phyloP scores from a whole-genome alignment of 2,888 invertebrate genomes.

The Eupithecia subumbrata region DNA sequence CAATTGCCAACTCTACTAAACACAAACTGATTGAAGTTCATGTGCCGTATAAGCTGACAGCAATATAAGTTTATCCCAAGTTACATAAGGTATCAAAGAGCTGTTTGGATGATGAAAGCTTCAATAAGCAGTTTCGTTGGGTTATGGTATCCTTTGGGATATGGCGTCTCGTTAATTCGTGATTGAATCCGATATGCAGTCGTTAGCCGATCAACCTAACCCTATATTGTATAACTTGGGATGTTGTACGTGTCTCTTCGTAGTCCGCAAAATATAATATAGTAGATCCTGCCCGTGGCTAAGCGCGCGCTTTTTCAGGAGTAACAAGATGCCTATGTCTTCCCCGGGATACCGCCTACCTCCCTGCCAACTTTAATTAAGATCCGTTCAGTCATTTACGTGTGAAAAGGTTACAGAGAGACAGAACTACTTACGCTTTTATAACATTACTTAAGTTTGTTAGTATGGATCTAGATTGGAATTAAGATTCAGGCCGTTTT shows the following conservation, averaged over 20 bases:
- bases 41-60: conserved; percentile 9
- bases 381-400: too few species aligned
- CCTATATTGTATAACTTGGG: conserved; percentile 18
- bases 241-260: conserved; percentile 7
- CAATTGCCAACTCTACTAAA: not conserved
- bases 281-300: not conserved
- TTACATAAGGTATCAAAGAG: conserved; percentile 17
- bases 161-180: conserved; percentile 40
- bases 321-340: too few species aligned
- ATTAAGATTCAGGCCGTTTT: too few species aligned
- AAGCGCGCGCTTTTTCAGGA: not conserved
- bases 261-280: too few species aligned
- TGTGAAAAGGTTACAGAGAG: too few species aligned
- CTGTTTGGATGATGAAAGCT: conserved; percentile 34
- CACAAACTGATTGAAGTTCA: conserved; percentile 7
- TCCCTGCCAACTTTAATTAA: too few species aligned
- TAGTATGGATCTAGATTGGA: too few species aligned
- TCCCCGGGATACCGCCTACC: too few species aligned
- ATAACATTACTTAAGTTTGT: too few species aligned
- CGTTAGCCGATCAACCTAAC: conserved; percentile 29
- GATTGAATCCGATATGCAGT: conserved; percentile 40
- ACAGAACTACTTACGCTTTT: too few species aligned
- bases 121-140: conserved; percentile 38
- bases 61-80: conserved; percentile 2
- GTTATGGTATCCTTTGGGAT: conserved; percentile 33